A percentile compares a stretch with the other conserved stretches of the same genome.
Conservation (phyloP, 2,888 invertebrate species). For the Bhutanitis thaidina region DNA sequence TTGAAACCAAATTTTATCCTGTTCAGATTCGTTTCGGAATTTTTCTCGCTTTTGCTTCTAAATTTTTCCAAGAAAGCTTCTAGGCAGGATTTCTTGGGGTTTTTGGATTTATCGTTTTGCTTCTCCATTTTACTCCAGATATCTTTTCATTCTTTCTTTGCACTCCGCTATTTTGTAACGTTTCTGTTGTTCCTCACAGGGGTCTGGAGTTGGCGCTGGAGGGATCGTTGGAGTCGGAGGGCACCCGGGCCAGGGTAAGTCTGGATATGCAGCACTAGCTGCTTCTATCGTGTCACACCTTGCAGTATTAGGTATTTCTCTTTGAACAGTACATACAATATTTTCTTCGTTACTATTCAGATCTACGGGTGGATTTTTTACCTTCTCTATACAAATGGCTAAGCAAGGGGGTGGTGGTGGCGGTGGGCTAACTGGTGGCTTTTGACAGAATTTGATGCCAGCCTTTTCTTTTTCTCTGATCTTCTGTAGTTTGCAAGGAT, state of each 20-base stretch:
- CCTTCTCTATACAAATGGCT: slow-evolving; percentile 50
- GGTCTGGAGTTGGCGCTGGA: slow-evolving; percentile 38
- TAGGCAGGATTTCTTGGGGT: slow-evolving; percentile 7
- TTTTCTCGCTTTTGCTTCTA: slow-evolving; percentile 27
- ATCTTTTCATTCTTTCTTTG: slow-evolving; percentile 45
- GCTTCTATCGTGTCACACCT: slow-evolving; percentile 43
- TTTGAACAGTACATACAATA: slow-evolving; percentile 39
- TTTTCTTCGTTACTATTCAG: slow-evolving; percentile 23
- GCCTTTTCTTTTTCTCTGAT: slow-evolving; percentile 39
- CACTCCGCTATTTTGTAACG: slow-evolving; percentile 35
- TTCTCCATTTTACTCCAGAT: slow-evolving; percentile 43
- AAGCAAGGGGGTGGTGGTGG: slow-evolving; percentile 36
- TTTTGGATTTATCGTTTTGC: background rate
- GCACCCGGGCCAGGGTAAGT: slow-evolving; percentile 41
- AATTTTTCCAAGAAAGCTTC: slow-evolving; percentile 27
- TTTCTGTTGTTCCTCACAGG: slow-evolving; percentile 42
- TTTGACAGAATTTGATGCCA: slow-evolving; percentile 47
- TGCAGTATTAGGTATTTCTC: slow-evolving; percentile 34
- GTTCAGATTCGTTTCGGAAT: background rate
- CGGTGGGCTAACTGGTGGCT: slow-evolving; percentile 34
- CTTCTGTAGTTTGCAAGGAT: slow-evolving; percentile 41
- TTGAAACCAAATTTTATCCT: background rate
- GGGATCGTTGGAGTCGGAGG: slow-evolving; percentile 39
- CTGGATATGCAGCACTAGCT: slow-evolving; percentile 30
- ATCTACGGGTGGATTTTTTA: slow-evolving; percentile 46